phyloP scores from a whole-genome alignment of 2,113 vertebrate species.

The Salminus brasiliensis region DNA sequence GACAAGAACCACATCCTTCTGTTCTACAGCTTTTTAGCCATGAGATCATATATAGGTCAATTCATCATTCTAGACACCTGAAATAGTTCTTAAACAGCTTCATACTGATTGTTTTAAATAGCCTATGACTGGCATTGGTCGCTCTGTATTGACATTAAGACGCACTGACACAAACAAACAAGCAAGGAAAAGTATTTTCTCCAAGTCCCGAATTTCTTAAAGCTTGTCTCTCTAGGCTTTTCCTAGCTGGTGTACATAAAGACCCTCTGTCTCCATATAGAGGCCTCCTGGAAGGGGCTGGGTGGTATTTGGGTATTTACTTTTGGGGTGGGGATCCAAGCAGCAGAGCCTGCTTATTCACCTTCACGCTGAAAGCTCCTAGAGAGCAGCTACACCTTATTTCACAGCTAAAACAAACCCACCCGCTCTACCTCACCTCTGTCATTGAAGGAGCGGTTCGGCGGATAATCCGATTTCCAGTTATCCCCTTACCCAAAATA shows the following conservation, averaged over 20 bases:
- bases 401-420: conserved; percentile 28
- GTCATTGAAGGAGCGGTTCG: neutral
- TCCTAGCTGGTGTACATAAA: conserved; percentile 49
- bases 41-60: no score
- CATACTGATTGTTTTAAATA: no score
- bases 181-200: neutral
- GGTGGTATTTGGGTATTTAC: conserved; percentile 52
- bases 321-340: conserved; percentile 48
- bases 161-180: no score
- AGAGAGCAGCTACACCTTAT: neutral
- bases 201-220: neutral
- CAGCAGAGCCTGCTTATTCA: conserved; percentile 31
- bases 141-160: no score
- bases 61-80: no score
- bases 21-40: no score
- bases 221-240: neutral
- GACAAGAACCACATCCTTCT: no score
- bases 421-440: conserved; percentile 10
- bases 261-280: conserved; percentile 46
- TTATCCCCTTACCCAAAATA: neutral
- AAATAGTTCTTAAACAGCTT: no score
- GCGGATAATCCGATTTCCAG: neutral
- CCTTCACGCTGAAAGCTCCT: conserved; percentile 28
- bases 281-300: conserved; percentile 48
- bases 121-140: no score